Percentiles rank a stretch among this genome's conserved stretches.
Conservation (phyloP, 2,797 vertebrate species). For the Apogon talboti region DNA sequence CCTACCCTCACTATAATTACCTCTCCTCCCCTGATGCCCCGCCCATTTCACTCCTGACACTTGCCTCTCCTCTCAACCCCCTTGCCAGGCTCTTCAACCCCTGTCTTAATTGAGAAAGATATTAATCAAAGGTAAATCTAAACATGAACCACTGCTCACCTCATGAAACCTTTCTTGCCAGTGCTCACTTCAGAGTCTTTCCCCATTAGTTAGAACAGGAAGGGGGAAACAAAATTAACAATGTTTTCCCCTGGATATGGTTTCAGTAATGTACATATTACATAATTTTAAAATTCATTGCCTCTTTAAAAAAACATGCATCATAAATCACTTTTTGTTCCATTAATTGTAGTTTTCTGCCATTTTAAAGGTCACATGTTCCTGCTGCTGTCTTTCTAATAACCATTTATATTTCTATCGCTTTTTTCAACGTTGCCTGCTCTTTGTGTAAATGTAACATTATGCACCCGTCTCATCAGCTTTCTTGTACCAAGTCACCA, state of each 20-base stretch:
- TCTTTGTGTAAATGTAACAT: constrained; percentile 34
- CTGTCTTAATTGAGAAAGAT: constrained; percentile 35
- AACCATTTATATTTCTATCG: constrained; percentile 34
- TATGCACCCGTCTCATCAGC: constrained; percentile 15
- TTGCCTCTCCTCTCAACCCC: constrained; percentile 2
- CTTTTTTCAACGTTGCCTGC: constrained; percentile 7
- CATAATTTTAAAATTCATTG: too few relatives aligned
- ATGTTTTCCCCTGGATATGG: constrained; percentile 17
- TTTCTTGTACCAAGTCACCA: constrained; percentile 17
- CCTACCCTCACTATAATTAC: constrained; percentile 47
- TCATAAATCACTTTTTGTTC: constrained; percentile 46
- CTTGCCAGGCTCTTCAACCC: constrained; percentile 4
- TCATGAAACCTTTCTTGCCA: background rate
- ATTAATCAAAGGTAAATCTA: constrained; percentile 34
- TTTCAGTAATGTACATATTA: constrained; percentile 24
- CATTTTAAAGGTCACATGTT: constrained; percentile 53
- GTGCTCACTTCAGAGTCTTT: constrained; percentile 6
- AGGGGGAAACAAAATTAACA: constrained; percentile 4
- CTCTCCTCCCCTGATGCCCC: constrained; percentile 36
- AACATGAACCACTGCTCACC: constrained; percentile 25
- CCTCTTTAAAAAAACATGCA: constrained; percentile 25
- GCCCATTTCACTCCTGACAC: constrained; percentile 11
- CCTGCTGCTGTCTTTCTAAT: constrained; percentile 13
- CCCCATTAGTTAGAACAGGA: constrained; percentile 15
- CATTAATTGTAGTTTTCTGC: constrained; percentile 41